Base-by-base conservation (phyloP, 2,888 invertebrate species). In the Torymus texanus region DNA sequence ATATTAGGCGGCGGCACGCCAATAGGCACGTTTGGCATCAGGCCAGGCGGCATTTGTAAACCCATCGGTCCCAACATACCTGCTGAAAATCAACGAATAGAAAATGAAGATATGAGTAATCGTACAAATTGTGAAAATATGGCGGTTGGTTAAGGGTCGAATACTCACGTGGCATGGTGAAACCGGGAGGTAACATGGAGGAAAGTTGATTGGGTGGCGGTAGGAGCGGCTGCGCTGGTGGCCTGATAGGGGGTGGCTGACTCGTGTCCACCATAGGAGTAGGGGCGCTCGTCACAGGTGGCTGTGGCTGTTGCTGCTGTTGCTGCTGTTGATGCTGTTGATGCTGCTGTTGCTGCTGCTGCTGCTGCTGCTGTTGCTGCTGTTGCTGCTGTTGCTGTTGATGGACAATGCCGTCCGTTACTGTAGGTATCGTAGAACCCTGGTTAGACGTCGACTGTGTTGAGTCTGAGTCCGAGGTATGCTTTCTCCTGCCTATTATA, bases 1-100 rank as follows among this genome's bases (percentile, higher is more conserved):
- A 92, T 89, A 81, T 92, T 92, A n/a, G 92, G 93, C 2, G 93
- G 93, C 1, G 93, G 93, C 3, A 93, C 92, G 16, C 92, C 92
- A 70, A 92, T 90, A 16, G 92, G 92, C 58, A 92, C 92, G 83
- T 92, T 92, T 2, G 89, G 91, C 91, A 92, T 91, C 86, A 92
- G 88, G 5, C 91, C 91, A n/a, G 91, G 91, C 16, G 92, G 90
- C 88, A 92, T 90, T 83, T 90, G 89, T 88, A 92, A 83, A 88
- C 93, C 91, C 93, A 93, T 86, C 89, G 91, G 84, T 90, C 90
- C 89, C 89, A 90, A 63, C 87, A 91, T 88, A 81, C 91, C 91
- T 88, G 83, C 79, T 82, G 16, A 65, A 14, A 56, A 68, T 41
- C 0, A 29, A 29, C 5, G 8, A 8, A 8, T 8, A 41, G 41